Evolutionary conservation across 2,888 invertebrate genomes (phyloP), one percentile per base, ranked within the genome.

Genomic region (Sussaba pulchella): DNA sequence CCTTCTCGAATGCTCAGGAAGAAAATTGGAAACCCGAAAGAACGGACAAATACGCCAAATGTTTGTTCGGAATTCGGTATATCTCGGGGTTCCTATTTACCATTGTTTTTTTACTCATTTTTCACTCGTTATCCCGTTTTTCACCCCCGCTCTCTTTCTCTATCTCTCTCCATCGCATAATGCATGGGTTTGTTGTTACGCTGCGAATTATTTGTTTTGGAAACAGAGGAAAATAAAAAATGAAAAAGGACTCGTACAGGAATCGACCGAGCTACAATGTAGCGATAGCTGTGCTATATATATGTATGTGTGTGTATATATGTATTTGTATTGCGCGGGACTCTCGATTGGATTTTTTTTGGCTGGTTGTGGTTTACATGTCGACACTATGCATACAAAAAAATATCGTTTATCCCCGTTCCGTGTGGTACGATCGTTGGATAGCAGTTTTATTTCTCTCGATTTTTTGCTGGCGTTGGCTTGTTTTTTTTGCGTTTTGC

Each of bases 261-360:
- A 8, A 66, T 47, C 8, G 36, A 26, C 36, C 31, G 17, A 21
- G 6, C 6, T 31, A 31, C 31, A 54, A 54, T 31, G 31, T 14
- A 5, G 31, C 26, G 14, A 31, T 64, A 50, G 8, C 19, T 54
- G 4, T 52, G 26, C 31, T 54, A 6, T 54, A 14, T 14, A 31
- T 31, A 31, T 31, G 6, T 31, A 31, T 31, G 6, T 31, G 6
- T 6, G 21, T 52, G 12, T 31, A 31, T 6, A 59, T 36, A 39
- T 39, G 17, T 47, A n/a, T 17, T 43, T 59, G 19, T 14, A 14
- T 63, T 52, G 73, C 63, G 52, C 43, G 52, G 19, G 50, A 64
- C 54, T 57, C 69, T 61, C 57, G 63, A 74, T 79, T 79, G 64
- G 69, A 74, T 70, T 66, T 70, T 57, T 36, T 63, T 57, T 64